Conservation (phyloP, 2,797 vertebrate species). For the Molossus molossus region DNA sequence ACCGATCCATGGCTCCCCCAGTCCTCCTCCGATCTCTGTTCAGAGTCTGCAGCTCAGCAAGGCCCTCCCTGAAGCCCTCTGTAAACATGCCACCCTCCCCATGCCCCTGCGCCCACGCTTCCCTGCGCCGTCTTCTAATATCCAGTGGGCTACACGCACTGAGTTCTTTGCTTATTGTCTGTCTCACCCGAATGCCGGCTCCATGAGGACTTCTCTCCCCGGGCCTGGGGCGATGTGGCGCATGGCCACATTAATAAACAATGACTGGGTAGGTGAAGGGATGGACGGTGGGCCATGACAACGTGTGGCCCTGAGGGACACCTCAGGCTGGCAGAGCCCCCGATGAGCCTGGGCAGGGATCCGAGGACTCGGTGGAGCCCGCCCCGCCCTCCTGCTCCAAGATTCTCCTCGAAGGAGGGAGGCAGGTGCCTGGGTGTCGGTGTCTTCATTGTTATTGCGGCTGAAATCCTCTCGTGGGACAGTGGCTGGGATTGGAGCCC, state of each 20-base stretch:
- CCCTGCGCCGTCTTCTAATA: not conserved
- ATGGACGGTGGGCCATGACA: not conserved
- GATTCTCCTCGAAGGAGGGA: not conserved
- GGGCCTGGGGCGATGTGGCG: not conserved
- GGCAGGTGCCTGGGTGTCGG: accelerated
- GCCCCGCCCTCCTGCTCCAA: not conserved
- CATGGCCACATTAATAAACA: not conserved
- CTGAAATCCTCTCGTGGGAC: not conserved
- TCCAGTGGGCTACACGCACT: accelerated
- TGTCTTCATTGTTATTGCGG: not conserved
- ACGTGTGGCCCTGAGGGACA: not conserved
- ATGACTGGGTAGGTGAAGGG: too few species aligned
- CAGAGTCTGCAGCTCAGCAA: not conserved
- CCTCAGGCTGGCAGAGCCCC: not conserved
- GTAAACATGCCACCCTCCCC: not conserved
- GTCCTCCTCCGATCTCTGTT: not conserved
- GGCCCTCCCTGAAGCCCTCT: not conserved
- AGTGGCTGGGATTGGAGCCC: not conserved
- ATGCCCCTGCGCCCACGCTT: not conserved
- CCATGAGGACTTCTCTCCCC: not conserved
- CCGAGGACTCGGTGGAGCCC: too few species aligned
- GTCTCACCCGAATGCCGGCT: not conserved
- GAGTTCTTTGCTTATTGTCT: not conserved
- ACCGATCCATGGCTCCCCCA: accelerated
- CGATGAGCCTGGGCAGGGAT: too few species aligned